These are phyloP conservation scores for Anthopleura xanthogrammica DNA, from an alignment of 92 coral and sea anemone species.

Conservation along the genomic window DNA sequence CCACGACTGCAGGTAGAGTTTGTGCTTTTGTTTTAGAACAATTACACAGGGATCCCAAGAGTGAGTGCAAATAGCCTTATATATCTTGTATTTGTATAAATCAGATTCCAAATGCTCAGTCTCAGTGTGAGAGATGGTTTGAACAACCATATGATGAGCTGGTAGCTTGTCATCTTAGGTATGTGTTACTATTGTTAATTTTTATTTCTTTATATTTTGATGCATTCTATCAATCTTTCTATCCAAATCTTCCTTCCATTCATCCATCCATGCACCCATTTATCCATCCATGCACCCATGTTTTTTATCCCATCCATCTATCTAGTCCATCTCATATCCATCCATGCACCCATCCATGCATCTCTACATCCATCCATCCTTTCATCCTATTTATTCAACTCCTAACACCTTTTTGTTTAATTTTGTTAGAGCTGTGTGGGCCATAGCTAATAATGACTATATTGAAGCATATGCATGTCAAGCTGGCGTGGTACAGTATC, in stretches of 20 bases:
- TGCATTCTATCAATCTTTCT: not conserved
- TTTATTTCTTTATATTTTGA: too few relatives aligned
- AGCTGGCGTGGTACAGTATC: slow-evolving; percentile 94
- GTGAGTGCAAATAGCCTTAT: not conserved
- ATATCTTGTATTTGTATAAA: slow-evolving; percentile 4
- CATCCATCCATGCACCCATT: not conserved
- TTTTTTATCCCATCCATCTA: not conserved
- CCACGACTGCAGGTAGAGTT: slow-evolving; percentile 75
- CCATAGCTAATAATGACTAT: slow-evolving; percentile 80
- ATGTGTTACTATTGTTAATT: not conserved
- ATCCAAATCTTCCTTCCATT: not conserved
- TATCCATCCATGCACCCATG: not conserved
- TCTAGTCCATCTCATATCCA: not conserved
- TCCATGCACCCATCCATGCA: not conserved
- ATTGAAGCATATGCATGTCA: slow-evolving; percentile 83
- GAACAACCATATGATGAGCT: slow-evolving; percentile 92
- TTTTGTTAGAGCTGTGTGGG: slow-evolving; percentile 82
- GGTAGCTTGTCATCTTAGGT: slow-evolving; percentile 93
- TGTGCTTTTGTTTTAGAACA: not conserved
- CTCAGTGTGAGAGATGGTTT: slow-evolving; percentile 82
- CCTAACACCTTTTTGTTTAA: not conserved
- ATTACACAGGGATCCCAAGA: slow-evolving; percentile 7
- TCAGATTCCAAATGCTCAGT: slow-evolving; percentile 79
- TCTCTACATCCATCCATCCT: not conserved
- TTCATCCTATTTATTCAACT: too few relatives aligned